Evolutionary conservation across 2,888 invertebrate species (phyloP), one percentile per base, ranked within the genome.

Genomic region (Tenthredo livida): DNA sequence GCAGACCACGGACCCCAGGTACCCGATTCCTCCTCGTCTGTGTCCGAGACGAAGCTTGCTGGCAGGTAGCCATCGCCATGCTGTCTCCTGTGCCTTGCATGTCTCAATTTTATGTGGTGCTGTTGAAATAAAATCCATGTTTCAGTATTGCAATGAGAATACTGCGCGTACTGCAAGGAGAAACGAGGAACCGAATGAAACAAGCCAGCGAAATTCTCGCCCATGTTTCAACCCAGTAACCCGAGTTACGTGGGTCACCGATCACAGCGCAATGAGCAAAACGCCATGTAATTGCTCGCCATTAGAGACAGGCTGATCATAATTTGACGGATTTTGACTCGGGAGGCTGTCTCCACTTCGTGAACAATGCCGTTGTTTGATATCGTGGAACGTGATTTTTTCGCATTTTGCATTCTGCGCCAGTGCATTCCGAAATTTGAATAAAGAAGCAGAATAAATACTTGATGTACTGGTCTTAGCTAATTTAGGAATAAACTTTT

Each of bases 1-100:
- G 96, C 94, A 15, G 97, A 96, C 98, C 98, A 98, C 10, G 96
- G 96, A 5, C 96, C 96, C 98, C 98, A 98, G 86, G 95, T 95
- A 17, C 96, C 96, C 12, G 95, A 94, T 80, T 95, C 94, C n/a
- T 93, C 93, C 88, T 96, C 96, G 4, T 96, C 96, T 29, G 95
- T 96, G 47, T 97, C 97, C 86, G 96, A 94, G 86, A 97, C 95
- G 91, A 95, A 97, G 88, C 96, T 97, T 77, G 95, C 95, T n/a
- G 97, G 95, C 86, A 97, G 94, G 93, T 96, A 97, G 86, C 96
- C 96, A 3, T 96, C 96, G 67, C 97, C 97, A 92, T 96, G 95
- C 92, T 97, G 97, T 91, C 97, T 94, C 94, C 97, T 97, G 93
- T 96, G 97, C 91, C 97, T 94, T 89, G 95, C 96, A 88, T 93